These are phyloP conservation scores for Nansenia antarctica DNA, from an alignment of 2,113 vertebrate species.

Conservation along the genomic window DNA sequence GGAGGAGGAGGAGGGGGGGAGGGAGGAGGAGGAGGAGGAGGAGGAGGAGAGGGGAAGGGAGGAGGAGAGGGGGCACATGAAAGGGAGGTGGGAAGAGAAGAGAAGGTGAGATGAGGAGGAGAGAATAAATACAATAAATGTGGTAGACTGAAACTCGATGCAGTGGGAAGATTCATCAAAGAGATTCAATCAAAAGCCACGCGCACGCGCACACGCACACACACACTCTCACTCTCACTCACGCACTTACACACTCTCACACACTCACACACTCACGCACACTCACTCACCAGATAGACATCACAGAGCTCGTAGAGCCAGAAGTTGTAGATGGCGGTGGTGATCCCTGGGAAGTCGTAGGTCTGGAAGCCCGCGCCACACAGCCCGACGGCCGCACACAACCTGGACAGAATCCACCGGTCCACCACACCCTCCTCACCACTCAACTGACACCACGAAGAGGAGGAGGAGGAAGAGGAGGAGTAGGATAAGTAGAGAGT, in stretches of 20 bases:
- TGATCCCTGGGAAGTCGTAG: constrained; percentile 85
- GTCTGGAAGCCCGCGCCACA: constrained; percentile 78
- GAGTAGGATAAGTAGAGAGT: background rate
- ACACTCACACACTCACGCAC: background rate
- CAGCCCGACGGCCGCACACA: constrained; percentile 77
- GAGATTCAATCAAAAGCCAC: too few species aligned
- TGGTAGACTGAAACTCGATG: too few species aligned
- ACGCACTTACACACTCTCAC: background rate
- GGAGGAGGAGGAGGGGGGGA: background rate
- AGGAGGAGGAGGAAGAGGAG: background rate
- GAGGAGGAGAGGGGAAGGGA: too few species aligned
- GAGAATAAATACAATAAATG: too few species aligned
- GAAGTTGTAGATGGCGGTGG: constrained; percentile 88
- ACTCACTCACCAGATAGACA: constrained; percentile 81
- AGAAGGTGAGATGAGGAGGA: background rate
- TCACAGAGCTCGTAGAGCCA: constrained; percentile 94
- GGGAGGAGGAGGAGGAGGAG: background rate
- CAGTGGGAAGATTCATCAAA: too few species aligned
- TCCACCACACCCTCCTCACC: constrained; percentile 81
- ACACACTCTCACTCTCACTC: too few species aligned
- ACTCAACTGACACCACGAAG: constrained; percentile 59
- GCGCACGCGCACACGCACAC: too few species aligned
- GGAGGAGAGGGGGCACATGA: background rate
- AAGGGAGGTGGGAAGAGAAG: background rate
- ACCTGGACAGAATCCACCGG: constrained; percentile 86